Evolutionary conservation across 2,113 vertebrate species (phyloP).

Genomic region (Pituophis catenifer): DNA sequence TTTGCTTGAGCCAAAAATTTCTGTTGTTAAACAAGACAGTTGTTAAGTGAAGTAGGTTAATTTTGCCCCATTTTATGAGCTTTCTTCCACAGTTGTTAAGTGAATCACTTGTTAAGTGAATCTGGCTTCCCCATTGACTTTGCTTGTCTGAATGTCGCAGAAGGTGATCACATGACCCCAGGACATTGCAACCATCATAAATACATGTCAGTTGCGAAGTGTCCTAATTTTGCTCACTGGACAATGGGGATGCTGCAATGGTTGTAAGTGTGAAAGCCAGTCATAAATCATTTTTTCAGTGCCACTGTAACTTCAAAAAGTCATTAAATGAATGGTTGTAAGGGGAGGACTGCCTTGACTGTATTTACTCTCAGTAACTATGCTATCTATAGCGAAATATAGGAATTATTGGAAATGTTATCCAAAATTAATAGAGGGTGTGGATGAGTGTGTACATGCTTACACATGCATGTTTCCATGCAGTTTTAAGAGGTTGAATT

Average conservation of each 20-base stretch:
- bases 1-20: not conserved
- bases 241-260: not conserved
- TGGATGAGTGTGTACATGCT: not conserved
- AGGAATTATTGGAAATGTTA: not conserved
- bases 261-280: not conserved
- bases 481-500: not conserved
- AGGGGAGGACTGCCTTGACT: not conserved
- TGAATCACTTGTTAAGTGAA: not conserved
- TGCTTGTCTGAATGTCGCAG: not conserved
- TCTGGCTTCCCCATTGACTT: not conserved
- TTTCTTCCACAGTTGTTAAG: not conserved
- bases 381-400: not conserved
- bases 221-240: not conserved
- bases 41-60: not conserved
- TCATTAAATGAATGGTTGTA: not conserved
- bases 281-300: not conserved
- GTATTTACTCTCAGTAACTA: not conserved
- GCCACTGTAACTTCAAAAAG: not conserved
- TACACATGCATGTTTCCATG: not conserved
- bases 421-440: not conserved
- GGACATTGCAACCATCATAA: not conserved
- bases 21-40: not conserved
- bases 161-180: not conserved
- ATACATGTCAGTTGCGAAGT: not conserved
- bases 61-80: not conserved